Evolutionary conservation across 2,888 invertebrate genomes (phyloP).

Genomic region (Andrena fulva): DNA sequence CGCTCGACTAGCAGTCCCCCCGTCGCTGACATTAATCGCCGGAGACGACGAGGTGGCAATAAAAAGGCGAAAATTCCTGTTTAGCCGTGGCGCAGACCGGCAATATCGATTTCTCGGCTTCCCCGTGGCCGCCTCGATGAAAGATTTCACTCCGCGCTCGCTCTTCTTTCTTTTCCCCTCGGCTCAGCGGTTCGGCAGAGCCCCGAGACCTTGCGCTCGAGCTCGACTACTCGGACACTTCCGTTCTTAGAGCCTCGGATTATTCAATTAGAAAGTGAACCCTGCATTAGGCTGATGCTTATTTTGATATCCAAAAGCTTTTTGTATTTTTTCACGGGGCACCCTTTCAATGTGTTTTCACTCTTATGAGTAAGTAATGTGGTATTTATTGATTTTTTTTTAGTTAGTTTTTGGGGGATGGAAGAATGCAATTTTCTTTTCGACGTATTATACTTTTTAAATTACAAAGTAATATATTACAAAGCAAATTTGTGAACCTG

Average conservation of each 20-base stretch:
- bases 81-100: slow-evolving; percentile 26
- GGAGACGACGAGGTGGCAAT: slow-evolving; percentile 34
- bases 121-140: slow-evolving; percentile 14
- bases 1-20: slow-evolving; percentile 7
- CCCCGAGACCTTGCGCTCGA: background rate
- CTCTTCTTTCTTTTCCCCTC: background rate
- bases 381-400: no score
- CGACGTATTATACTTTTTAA: no score
- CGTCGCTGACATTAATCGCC: slow-evolving; percentile 41
- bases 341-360: no score
- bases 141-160: slow-evolving; percentile 34
- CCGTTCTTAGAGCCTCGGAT: background rate
- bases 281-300: no score
- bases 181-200: background rate
- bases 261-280: no score
- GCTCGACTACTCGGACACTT: background rate
- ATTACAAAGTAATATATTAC: no score
- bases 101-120: slow-evolving; percentile 51
- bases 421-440: no score
- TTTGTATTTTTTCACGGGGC: no score
- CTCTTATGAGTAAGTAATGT: no score
- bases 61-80: slow-evolving; percentile 47
- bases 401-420: no score
- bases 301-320: background rate
- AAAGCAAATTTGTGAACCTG: no score